Conservation (phyloP, 2,888 invertebrate species). For the Lasioglossum lativentre region DNA sequence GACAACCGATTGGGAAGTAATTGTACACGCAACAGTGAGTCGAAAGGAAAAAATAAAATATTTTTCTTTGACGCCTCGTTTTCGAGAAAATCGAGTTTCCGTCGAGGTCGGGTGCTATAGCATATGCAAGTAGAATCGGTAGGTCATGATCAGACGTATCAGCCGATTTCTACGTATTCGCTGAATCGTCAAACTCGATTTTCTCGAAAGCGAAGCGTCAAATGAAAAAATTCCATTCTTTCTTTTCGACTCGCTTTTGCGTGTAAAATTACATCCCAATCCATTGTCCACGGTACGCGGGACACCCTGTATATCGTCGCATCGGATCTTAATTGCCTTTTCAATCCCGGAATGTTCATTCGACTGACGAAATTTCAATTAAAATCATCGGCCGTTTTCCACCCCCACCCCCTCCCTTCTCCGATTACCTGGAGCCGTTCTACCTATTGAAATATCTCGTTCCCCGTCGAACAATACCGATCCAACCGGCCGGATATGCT, state of each 20-base stretch:
- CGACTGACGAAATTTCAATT: slow-evolving; percentile 64
- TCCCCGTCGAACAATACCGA: slow-evolving; percentile 35
- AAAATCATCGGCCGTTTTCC: slow-evolving; percentile 51
- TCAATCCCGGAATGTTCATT: slow-evolving; percentile 54
- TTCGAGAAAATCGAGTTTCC: too few species aligned
- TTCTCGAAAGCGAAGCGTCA: too few species aligned
- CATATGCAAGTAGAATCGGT: too few species aligned
- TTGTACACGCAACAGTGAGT: too few species aligned
- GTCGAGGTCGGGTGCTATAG: too few species aligned
- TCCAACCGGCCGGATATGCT: slow-evolving; percentile 31
- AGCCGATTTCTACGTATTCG: too few species aligned
- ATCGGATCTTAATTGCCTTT: slow-evolving; percentile 64
- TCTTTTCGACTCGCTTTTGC: not conserved
- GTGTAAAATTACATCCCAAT: not conserved
- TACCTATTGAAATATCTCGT: slow-evolving; percentile 38
- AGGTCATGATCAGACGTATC: too few species aligned
- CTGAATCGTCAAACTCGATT: too few species aligned
- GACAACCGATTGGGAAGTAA: too few species aligned
- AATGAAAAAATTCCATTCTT: not conserved
- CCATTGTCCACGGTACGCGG: not conserved
- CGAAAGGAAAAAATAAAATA: too few species aligned
- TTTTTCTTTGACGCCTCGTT: too few species aligned
- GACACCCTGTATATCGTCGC: slow-evolving; percentile 37
- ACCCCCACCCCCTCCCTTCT: not conserved
- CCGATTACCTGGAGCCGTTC: slow-evolving; percentile 38